These are phyloP conservation scores for Columba livia DNA, from an alignment of 2,113 vertebrate genomes.

Conservation along the genomic window DNA sequence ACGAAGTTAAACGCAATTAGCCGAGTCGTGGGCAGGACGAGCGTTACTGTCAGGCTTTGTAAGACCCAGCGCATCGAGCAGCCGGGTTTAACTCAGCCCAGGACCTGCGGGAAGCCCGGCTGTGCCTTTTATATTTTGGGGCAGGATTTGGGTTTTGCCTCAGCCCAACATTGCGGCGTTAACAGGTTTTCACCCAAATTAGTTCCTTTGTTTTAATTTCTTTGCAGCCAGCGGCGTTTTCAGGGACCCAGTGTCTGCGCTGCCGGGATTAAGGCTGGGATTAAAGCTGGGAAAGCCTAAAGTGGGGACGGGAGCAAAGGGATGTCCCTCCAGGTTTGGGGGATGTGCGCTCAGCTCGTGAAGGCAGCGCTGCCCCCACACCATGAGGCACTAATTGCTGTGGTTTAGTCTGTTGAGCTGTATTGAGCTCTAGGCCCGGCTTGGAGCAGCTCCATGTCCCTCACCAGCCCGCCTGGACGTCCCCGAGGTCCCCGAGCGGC, in stretches of 20 bases:
- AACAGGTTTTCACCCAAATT: no score
- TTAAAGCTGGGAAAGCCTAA: no score
- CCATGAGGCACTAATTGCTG: background rate
- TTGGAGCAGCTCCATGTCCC: no score
- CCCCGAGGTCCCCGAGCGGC: no score
- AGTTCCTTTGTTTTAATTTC: background rate
- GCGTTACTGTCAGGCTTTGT: background rate
- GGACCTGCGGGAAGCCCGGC: background rate
- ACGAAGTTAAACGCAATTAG: accelerated
- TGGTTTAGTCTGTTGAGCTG: no score
- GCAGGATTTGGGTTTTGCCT: background rate
- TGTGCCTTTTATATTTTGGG: background rate
- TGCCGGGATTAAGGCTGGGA: background rate
- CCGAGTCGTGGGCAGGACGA: background rate
- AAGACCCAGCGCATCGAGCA: accelerated
- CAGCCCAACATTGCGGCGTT: accelerated
- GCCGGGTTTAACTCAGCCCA: background rate
- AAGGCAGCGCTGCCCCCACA: background rate
- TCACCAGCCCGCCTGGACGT: no score
- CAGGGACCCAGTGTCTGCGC: background rate
- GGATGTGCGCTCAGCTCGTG: background rate
- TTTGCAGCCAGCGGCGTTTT: background rate
- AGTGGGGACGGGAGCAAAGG: no score
- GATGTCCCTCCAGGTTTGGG: no score
- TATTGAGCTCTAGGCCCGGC: no score